These are phyloP conservation scores for Melanotaenia boesemani DNA, from an alignment of 2,797 vertebrate species.

Conservation along the genomic window DNA sequence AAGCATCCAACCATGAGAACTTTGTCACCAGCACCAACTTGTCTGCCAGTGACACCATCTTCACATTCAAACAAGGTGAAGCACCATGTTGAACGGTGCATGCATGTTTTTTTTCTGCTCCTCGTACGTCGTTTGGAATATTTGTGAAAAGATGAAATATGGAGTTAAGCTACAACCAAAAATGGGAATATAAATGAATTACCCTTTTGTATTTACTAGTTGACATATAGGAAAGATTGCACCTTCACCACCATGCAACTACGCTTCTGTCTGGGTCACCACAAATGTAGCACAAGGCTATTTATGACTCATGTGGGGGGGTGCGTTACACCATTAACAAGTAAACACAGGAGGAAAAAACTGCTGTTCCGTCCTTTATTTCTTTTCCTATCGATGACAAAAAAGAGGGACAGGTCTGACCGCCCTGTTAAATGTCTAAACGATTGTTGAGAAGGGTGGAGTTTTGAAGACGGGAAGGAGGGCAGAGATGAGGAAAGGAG, in stretches of 20 bases:
- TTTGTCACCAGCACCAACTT: constrained; percentile 94
- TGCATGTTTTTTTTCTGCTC: not conserved
- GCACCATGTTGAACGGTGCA: not conserved
- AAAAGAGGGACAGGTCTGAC: constrained; percentile 23
- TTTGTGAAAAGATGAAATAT: not conserved
- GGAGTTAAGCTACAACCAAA: not conserved
- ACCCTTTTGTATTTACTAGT: not conserved
- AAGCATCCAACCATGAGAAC: constrained; percentile 92
- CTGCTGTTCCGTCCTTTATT: constrained; percentile 18
- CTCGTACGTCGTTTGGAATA: not conserved
- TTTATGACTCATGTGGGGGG: constrained; percentile 54
- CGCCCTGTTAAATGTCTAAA: constrained; percentile 55
- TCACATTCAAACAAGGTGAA: constrained; percentile 93
- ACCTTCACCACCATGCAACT: not conserved
- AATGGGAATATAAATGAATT: not conserved
- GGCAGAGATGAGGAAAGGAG: constrained; percentile 64
- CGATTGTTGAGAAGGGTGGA: constrained; percentile 15
- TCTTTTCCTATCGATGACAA: constrained; percentile 20
- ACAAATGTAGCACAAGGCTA: not conserved
- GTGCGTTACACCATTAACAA: not conserved
- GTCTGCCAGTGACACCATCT: constrained; percentile 93
- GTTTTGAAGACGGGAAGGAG: constrained; percentile 27
- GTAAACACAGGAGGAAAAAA: constrained; percentile 3
- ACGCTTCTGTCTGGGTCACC: not conserved
- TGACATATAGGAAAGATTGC: not conserved